Percentiles rank a stretch among this genome's conserved stretches.
These are phyloP conservation scores for Drosophila albomicans DNA, from an alignment of 1,140 invertebrate species.

Conservation along the genomic window DNA sequence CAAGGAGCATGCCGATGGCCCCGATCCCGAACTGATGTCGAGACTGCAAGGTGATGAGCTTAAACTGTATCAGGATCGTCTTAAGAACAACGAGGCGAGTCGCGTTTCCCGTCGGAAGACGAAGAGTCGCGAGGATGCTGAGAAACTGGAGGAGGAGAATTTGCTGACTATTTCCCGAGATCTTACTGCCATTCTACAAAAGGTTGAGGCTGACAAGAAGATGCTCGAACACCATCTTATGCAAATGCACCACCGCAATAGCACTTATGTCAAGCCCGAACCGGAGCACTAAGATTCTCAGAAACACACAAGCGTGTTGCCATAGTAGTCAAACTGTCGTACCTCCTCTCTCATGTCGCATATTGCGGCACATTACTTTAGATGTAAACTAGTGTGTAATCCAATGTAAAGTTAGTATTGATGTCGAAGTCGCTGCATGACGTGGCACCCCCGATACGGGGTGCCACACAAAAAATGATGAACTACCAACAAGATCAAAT, in stretches of 20 bases:
- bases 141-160: constrained; percentile 51
- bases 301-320: constrained; percentile 42
- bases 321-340: constrained; percentile 53
- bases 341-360: constrained; percentile 59
- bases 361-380: constrained; percentile 60
- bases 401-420: constrained; percentile 66
- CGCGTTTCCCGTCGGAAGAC: constrained; percentile 77
- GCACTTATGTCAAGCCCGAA: constrained; percentile 62
- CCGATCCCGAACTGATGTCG: constrained; percentile 63
- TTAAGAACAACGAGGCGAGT: constrained; percentile 81
- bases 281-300: constrained; percentile 59
- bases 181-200: constrained; percentile 24
- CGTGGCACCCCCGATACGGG: constrained; percentile 15
- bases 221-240: constrained; percentile 38
- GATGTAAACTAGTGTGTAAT: constrained; percentile 47
- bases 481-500: constrained; percentile 20
- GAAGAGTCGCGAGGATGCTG: constrained; percentile 63
- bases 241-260: constrained; percentile 40
- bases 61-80: constrained; percentile 65
- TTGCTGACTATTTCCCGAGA: constrained; percentile 31
- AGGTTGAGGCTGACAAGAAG: constrained; percentile 4
- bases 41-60: constrained; percentile 57
- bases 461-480: constrained; percentile 31
- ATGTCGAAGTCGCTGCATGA: constrained; percentile 57
- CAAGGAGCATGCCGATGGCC: constrained; percentile 74